Evolutionary conservation across 2,888 invertebrate genomes (phyloP).

Genomic region (Coelopa pilipes): DNA sequence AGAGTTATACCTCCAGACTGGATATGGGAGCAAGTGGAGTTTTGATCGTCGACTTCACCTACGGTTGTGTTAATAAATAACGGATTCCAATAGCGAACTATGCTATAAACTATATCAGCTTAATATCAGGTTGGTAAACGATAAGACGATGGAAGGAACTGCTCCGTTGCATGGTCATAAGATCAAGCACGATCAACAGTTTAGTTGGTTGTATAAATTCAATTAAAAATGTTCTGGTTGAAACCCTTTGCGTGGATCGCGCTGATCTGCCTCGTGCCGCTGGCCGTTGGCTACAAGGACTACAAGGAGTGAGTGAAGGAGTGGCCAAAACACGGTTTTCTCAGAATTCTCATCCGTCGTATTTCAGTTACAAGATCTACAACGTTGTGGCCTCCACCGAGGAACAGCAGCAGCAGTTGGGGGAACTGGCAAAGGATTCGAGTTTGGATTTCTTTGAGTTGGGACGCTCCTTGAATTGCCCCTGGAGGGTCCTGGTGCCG

Average conservation of each 20-base stretch:
- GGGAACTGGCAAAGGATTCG: neutral
- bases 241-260: neutral
- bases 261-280: too few species aligned
- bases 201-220: neutral
- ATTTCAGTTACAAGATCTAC: constrained; percentile 28
- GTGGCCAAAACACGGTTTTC: too few species aligned
- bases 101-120: too few species aligned
- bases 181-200: neutral
- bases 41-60: too few species aligned
- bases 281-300: constrained; percentile 40
- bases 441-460: constrained; percentile 46
- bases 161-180: neutral
- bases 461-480: constrained; percentile 39
- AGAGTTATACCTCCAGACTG: too few species aligned
- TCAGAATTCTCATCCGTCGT: too few species aligned
- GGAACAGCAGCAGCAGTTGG: neutral
- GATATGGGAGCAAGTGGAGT: too few species aligned
- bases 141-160: neutral
- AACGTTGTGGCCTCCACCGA: constrained; percentile 11
- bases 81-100: too few species aligned
- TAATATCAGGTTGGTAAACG: neutral
- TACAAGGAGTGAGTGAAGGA: constrained; percentile 50
- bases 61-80: too few species aligned
- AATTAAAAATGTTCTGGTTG: neutral
- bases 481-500: constrained; percentile 47